A percentile compares a stretch with the other conserved stretches of the same genome.
Evolutionary conservation across 1,140 invertebrate genomes (phyloP).

Genomic region (Drosophila truncata): DNA sequence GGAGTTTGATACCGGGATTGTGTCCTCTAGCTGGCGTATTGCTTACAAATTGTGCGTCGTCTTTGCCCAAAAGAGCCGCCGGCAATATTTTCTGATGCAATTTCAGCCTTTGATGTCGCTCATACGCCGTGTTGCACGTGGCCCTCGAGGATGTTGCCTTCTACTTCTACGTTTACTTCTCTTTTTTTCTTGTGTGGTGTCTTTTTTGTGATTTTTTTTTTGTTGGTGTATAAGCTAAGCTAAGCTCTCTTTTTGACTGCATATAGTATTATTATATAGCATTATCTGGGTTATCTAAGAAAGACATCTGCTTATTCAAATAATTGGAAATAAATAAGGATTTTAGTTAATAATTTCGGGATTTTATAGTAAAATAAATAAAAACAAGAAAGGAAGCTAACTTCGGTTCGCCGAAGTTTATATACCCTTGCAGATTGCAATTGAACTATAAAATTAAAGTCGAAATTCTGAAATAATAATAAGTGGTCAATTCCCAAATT

Average conservation of each 20-base stretch:
- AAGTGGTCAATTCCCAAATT: too few species aligned
- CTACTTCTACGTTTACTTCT: background rate
- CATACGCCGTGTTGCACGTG: conserved; percentile 73
- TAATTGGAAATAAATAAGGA: background rate
- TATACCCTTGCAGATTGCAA: too few species aligned
- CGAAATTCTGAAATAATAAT: too few species aligned
- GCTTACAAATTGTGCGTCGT: conserved; percentile 67
- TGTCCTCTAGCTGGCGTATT: conserved; percentile 41
- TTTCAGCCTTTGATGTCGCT: conserved; percentile 52
- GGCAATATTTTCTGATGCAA: conserved; percentile 57
- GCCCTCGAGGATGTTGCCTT: conserved; percentile 15
- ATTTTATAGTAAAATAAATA: too few species aligned
- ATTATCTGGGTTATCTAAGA: conserved; percentile 5
- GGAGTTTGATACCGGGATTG: conserved; percentile 33
- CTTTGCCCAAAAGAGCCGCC: conserved; percentile 29
- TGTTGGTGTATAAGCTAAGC: background rate
- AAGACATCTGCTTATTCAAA: background rate
- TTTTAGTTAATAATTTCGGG: background rate
- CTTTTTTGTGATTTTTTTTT: background rate
- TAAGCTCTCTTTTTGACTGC: background rate
- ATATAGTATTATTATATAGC: background rate
- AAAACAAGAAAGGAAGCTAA: too few species aligned
- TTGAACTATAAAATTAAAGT: too few species aligned
- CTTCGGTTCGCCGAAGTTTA: too few species aligned
- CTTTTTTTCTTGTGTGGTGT: too few species aligned